Conservation (phyloP, 2,888 invertebrate species). For the Sceliomorpha sp. region DNA sequence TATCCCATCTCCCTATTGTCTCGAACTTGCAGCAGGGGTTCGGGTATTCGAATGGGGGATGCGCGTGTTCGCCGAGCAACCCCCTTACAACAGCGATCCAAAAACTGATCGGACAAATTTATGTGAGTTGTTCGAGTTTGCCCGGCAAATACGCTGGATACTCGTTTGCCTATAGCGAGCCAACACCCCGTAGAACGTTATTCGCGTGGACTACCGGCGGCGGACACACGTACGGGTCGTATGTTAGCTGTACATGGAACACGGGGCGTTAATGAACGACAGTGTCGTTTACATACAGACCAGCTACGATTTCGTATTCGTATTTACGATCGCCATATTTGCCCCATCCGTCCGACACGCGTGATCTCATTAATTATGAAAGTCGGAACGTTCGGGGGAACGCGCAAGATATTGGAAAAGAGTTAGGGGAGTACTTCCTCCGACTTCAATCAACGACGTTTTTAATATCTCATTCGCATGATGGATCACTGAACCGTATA, state of each 20-base stretch:
- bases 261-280: constrained; percentile 69
- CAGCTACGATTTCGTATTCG: constrained; percentile 61
- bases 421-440: too few relatives aligned
- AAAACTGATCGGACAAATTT: constrained; percentile 67
- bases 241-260: constrained; percentile 55
- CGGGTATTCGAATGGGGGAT: constrained; percentile 16
- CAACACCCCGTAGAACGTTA: constrained; percentile 33
- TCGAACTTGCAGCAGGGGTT: constrained; percentile 15
- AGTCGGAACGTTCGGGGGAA: too few relatives aligned
- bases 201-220: constrained; percentile 35
- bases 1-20: constrained; percentile 19
- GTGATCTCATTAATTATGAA: too few relatives aligned
- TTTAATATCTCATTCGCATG: too few relatives aligned
- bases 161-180: constrained; percentile 25
- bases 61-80: background rate
- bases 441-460: too few relatives aligned
- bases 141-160: constrained; percentile 40
- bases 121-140: constrained; percentile 66
- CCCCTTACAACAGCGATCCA: constrained; percentile 41
- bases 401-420: too few relatives aligned
- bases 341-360: constrained; percentile 7
- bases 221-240: constrained; percentile 31
- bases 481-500: too few relatives aligned
- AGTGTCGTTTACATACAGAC: constrained; percentile 66
- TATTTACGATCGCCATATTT: constrained; percentile 52